A percentile compares a stretch with the other conserved stretches of the same genome.
Evolutionary conservation across 2,113 vertebrate species (phyloP).

Genomic region (Festucalex cinctus): DNA sequence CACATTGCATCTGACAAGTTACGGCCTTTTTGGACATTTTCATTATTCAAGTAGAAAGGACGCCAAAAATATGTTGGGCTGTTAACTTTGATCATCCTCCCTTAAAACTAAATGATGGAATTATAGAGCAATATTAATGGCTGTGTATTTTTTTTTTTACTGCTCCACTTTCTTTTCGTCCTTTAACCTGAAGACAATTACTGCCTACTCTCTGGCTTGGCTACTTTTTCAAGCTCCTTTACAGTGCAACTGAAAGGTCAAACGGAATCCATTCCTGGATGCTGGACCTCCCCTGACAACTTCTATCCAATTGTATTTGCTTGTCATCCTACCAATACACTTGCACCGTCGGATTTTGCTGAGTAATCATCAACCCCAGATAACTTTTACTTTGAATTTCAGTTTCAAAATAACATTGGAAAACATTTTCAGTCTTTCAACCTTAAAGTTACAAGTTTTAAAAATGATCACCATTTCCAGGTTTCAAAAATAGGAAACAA

Average conservation of each 20-base stretch:
- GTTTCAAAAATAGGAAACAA: too few relatives aligned
- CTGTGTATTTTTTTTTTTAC: neutral
- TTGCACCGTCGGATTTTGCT: too few relatives aligned
- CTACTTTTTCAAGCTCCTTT: neutral
- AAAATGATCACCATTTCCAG: too few relatives aligned
- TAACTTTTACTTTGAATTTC: too few relatives aligned
- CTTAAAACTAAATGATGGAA: slow-evolving; percentile 5
- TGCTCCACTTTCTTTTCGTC: neutral
- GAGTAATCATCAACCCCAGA: too few relatives aligned
- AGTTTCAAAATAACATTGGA: too few relatives aligned
- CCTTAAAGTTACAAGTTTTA: too few relatives aligned
- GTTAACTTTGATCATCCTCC: slow-evolving; percentile 1
- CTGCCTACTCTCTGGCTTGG: neutral
- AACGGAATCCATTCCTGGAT: neutral
- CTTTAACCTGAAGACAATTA: neutral
- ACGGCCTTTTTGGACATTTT: neutral
- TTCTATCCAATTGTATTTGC: neutral
- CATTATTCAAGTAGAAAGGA: neutral
- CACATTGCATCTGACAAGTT: neutral
- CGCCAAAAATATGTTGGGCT: neutral
- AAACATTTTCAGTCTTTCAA: too few relatives aligned
- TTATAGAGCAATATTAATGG: neutral
- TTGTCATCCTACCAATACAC: neutral
- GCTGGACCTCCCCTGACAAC: neutral
- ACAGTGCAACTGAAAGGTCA: neutral